Percentiles rank a stretch among this genome's conserved stretches.
phyloP scores from a whole-genome alignment of 2,113 vertebrate genomes.

The Cettia cetti region DNA sequence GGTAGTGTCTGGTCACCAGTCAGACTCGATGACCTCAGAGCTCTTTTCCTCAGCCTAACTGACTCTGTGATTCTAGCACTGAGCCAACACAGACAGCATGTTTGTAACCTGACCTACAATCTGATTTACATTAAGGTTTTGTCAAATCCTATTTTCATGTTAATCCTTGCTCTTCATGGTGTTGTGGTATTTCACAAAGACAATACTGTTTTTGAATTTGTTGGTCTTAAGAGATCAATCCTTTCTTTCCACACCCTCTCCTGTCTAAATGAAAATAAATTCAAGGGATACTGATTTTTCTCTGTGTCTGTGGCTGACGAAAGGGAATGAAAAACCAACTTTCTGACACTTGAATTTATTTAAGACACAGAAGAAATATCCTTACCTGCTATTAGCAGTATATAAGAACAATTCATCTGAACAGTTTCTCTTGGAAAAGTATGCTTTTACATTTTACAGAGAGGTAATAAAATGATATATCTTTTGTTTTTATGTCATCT shows the following conservation, averaged over 20 bases:
- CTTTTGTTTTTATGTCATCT: background rate
- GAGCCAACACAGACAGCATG: background rate
- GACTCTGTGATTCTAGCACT: background rate
- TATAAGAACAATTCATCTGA: background rate
- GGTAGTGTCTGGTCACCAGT: rapidly evolving
- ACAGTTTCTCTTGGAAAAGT: background rate
- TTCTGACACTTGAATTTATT: background rate
- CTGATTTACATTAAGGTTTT: background rate
- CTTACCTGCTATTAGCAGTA: background rate
- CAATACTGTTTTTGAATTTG: background rate
- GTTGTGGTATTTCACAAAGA: background rate
- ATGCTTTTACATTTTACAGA: background rate
- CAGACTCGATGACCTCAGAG: rapidly evolving
- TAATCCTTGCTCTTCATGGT: background rate
- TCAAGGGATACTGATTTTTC: background rate
- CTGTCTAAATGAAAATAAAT: background rate
- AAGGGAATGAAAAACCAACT: background rate
- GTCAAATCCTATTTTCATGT: background rate
- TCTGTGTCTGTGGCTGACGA: background rate
- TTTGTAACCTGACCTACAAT: background rate
- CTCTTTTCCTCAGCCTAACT: background rate
- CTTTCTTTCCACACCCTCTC: background rate
- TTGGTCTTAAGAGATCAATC: background rate
- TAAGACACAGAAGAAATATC: background rate
- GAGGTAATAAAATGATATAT: background rate